Evolutionary conservation across 2,113 vertebrate species (phyloP).

Genomic region (Balaenoptera acutorostrata): DNA sequence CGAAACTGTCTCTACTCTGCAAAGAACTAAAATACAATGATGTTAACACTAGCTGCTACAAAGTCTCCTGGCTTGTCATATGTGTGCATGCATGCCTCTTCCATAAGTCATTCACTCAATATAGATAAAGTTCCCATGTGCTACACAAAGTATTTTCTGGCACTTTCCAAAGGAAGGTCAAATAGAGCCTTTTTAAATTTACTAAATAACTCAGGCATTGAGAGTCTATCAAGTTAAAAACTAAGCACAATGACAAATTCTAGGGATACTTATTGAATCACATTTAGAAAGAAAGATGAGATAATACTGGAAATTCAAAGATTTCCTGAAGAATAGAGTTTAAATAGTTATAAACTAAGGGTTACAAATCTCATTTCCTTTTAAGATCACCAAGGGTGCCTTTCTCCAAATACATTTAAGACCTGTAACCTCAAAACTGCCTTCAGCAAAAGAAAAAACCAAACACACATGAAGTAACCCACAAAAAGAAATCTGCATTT

Average conservation of each 20-base stretch:
- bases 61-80: background rate
- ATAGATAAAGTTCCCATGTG: background rate
- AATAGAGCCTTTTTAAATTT: background rate
- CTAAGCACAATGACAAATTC: background rate
- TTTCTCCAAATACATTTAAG: background rate
- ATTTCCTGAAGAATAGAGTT: background rate
- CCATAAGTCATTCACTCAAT: background rate
- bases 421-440: background rate
- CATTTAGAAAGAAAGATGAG: background rate
- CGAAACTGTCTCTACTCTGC: background rate
- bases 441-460: background rate
- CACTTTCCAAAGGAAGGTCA: background rate
- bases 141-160: background rate
- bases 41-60: background rate
- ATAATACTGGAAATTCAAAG: background rate
- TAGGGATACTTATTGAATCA: background rate
- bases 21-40: background rate
- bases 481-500: background rate
- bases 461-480: background rate
- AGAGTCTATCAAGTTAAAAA: background rate
- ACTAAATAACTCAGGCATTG: background rate
- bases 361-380: background rate
- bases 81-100: fast-evolving
- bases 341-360: background rate
- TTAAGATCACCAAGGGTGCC: background rate